A percentile compares a stretch with the other conserved stretches of the same genome.
Evolutionary conservation across 2,113 vertebrate species (phyloP).

Genomic region (Hemiscyllium ocellatum): DNA sequence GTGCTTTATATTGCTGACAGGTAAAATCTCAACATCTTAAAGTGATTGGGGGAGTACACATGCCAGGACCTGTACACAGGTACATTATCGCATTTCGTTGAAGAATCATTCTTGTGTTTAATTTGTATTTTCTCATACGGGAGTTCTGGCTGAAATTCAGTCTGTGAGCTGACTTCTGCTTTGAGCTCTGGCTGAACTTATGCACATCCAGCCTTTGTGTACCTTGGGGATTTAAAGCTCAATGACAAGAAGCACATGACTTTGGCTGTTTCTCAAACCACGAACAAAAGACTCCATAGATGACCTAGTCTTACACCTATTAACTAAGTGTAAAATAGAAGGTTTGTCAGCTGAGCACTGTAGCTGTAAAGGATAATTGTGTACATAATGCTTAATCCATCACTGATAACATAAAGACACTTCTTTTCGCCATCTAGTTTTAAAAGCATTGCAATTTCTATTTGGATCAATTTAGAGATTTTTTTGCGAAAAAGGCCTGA

Average conservation of each 20-base stretch:
- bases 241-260: constrained; percentile 37
- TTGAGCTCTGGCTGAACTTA: constrained; percentile 40
- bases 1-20: constrained; percentile 39
- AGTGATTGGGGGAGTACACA: constrained; percentile 37
- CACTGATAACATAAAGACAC: constrained; percentile 13
- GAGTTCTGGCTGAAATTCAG: constrained; percentile 30
- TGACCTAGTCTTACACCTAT: constrained; percentile 40
- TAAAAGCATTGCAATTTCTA: constrained; percentile 28
- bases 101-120: constrained; percentile 6
- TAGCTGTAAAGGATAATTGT: constrained; percentile 33
- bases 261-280: constrained; percentile 43
- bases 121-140: constrained; percentile 15
- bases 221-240: constrained; percentile 39
- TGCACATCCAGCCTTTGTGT: constrained; percentile 27
- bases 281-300: constrained; percentile 41
- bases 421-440: not conserved
- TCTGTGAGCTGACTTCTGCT: constrained; percentile 41
- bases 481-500: not conserved
- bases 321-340: constrained; percentile 41
- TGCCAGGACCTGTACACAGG: constrained; percentile 32
- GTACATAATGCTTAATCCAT: constrained; percentile 22
- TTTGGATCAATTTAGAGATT: not conserved
- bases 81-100: constrained; percentile 36
- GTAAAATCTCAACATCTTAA: constrained; percentile 43
- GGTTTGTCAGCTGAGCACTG: constrained; percentile 19